These are phyloP conservation scores for Anarhynchus alexandrinus DNA, from an alignment of 2,113 vertebrate species.

Conservation along the genomic window DNA sequence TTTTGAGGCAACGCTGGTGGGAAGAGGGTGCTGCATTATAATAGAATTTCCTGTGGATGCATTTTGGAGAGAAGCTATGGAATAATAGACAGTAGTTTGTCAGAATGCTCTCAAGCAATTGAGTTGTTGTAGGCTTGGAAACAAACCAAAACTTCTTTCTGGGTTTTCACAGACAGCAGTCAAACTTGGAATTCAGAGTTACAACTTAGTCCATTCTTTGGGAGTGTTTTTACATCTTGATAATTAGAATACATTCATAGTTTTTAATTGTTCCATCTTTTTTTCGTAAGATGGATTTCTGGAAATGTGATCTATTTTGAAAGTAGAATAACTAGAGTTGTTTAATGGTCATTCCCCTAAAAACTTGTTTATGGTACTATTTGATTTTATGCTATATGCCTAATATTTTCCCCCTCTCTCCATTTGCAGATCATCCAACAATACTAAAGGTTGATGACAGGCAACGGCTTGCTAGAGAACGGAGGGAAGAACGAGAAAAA, in stretches of 20 bases:
- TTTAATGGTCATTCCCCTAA: neutral
- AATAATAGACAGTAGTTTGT: neutral
- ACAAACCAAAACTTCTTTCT: neutral
- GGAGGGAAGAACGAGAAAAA: constrained; percentile 88
- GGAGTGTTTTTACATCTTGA: neutral
- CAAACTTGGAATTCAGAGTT: neutral
- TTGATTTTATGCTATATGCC: neutral
- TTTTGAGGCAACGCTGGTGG: neutral
- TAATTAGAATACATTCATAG: neutral
- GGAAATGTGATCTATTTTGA: neutral
- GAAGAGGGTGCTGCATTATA: neutral
- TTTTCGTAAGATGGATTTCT: neutral
- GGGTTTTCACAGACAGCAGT: neutral
- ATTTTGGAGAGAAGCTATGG: neutral
- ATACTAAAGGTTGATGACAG: constrained; percentile 90
- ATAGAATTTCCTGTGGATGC: neutral
- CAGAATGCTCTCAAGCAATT: neutral
- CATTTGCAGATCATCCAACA: constrained; percentile 77
- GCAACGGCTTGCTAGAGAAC: constrained; percentile 88
- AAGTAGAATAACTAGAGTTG: neutral
- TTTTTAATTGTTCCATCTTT: neutral
- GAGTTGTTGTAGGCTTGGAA: neutral
- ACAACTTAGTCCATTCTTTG: neutral
- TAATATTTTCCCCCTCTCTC: neutral
- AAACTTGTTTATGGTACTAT: neutral